A percentile compares a stretch with the other conserved stretches of the same genome.
Conservation (phyloP, 2,888 invertebrate genomes). For the Agrochola macilenta region DNA sequence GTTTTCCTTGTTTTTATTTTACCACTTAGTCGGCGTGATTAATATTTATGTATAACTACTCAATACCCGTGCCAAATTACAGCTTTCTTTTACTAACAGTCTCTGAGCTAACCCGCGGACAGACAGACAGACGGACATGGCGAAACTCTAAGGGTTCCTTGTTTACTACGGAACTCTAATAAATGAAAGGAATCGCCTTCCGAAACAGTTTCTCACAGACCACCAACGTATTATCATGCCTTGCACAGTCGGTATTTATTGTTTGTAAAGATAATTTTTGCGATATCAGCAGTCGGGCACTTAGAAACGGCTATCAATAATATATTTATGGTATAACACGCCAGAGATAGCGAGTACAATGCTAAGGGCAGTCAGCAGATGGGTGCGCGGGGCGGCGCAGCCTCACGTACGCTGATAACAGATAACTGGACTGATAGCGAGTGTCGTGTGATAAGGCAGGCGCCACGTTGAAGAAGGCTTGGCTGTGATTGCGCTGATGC, state of each 20-base stretch:
- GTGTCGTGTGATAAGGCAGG: conserved; percentile 23
- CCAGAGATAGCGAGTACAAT: conserved; percentile 40
- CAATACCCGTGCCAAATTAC: no score
- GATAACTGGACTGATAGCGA: conserved; percentile 39
- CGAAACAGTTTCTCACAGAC: neutral
- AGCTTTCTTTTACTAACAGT: no score
- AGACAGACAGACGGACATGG: no score
- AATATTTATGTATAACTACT: no score
- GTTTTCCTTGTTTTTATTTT: no score
- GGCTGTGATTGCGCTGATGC: conserved; percentile 9
- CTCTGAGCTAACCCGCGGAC: no score
- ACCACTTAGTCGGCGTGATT: no score
- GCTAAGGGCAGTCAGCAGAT: conserved; percentile 32
- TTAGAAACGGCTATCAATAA: conserved; percentile 27
- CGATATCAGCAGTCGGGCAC: conserved; percentile 32
- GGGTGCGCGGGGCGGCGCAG: conserved; percentile 36
- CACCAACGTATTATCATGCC: neutral
- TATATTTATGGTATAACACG: conserved; percentile 16
- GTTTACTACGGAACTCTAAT: no score
- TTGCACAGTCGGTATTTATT: conserved; percentile 13
- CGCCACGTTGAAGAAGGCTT: conserved; percentile 18
- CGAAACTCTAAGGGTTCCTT: no score
- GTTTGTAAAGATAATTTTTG: conserved; percentile 10
- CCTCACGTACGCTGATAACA: conserved; percentile 60
- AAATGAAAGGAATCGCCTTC: neutral